Conservation (phyloP, 2,113 vertebrate genomes). For the Cisticola juncidis region DNA sequence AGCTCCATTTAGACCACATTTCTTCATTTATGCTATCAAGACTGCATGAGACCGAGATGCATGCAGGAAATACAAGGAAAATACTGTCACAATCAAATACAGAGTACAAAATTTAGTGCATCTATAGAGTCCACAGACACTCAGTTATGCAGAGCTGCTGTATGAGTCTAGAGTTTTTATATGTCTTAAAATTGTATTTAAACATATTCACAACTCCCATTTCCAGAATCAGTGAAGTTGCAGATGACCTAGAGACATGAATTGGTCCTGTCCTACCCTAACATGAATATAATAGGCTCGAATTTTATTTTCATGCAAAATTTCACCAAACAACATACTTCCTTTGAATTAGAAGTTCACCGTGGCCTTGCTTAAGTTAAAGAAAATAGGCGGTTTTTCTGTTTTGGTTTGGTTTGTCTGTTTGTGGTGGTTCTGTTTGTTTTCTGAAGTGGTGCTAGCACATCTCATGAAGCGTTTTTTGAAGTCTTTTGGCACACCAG, state of each 20-base stretch:
- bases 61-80: slow-evolving; percentile 67
- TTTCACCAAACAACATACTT: neutral
- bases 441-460: neutral
- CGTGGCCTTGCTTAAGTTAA: neutral
- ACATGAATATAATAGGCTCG: neutral
- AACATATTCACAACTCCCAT: neutral
- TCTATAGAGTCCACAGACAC: slow-evolving; percentile 68
- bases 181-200: neutral
- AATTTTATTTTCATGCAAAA: neutral
- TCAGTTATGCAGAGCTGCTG: slow-evolving; percentile 51
- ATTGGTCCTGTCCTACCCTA: neutral
- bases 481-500: neutral
- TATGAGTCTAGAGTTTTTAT: neutral
- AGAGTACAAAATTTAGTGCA: slow-evolving; percentile 43
- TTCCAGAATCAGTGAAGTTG: neutral
- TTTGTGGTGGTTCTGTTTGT: neutral
- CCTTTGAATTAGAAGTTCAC: neutral
- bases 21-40: slow-evolving; percentile 55
- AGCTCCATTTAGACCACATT: slow-evolving; percentile 60
- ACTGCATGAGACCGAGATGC: slow-evolving; percentile 67
- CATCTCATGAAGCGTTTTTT: neutral
- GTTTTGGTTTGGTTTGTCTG: neutral
- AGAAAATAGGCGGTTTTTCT: neutral
- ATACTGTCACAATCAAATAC: slow-evolving; percentile 60
- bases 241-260: neutral